Evolutionary conservation across 2,113 vertebrate genomes (phyloP).

Genomic region (Poicephalus meyeri): DNA sequence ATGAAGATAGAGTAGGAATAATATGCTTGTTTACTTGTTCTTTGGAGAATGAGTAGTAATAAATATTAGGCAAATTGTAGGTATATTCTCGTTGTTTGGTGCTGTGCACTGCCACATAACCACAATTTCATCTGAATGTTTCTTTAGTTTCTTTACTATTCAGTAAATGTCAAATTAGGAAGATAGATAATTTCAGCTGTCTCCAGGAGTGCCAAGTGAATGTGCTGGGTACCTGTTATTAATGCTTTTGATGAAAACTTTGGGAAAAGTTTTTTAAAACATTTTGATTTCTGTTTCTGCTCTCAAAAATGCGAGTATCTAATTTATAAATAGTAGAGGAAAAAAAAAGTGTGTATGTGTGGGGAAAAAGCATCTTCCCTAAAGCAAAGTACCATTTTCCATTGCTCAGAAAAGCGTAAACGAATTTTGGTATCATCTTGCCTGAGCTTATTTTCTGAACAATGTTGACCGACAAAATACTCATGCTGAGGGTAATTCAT

Average conservation of each 20-base stretch:
- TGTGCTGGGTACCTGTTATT: not conserved
- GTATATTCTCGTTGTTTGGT: not conserved
- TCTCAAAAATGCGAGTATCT: not conserved
- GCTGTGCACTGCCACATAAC: not conserved
- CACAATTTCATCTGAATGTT: not conserved
- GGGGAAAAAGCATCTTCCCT: not conserved
- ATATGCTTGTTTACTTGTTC: not conserved
- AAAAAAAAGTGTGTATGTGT: not conserved
- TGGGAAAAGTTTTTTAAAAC: not conserved
- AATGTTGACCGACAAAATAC: not conserved
- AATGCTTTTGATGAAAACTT: not conserved
- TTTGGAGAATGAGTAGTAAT: not conserved
- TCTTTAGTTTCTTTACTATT: not conserved
- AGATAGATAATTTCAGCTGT: not conserved
- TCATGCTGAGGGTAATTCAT: not conserved
- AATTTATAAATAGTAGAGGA: not conserved
- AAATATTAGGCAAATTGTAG: not conserved
- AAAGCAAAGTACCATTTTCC: not conserved
- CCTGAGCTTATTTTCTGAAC: not conserved
- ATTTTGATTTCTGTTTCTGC: not conserved
- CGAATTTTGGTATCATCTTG: constrained; percentile 1
- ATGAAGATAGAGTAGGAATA: not conserved
- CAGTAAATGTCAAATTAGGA: not conserved
- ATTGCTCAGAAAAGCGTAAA: not conserved
- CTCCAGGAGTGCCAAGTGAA: not conserved